These are phyloP conservation scores for Bombus huntii DNA, from an alignment of 1,140 invertebrate species.

Conservation along the genomic window DNA sequence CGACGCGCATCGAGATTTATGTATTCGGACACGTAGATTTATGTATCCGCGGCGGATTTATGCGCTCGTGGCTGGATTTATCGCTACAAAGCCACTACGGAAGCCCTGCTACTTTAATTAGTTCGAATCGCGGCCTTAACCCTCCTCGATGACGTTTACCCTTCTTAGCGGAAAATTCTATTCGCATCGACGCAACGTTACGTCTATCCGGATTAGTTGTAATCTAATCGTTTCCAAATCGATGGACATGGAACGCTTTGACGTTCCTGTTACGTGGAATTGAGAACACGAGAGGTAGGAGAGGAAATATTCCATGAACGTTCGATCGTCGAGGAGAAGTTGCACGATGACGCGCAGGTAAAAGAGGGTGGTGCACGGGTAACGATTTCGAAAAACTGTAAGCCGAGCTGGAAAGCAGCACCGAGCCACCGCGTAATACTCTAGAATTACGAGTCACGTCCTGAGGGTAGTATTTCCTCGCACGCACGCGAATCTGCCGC, in stretches of 20 bases:
- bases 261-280: neutral
- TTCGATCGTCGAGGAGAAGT: neutral
- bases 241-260: neutral
- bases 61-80: constrained; percentile 43
- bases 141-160: neutral
- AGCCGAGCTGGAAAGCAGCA: constrained; percentile 46
- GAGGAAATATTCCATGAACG: neutral
- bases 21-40: constrained; percentile 47
- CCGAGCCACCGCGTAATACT: constrained; percentile 70
- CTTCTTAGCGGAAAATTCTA: neutral
- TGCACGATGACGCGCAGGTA: neutral
- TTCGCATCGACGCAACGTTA: neutral
- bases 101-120: constrained; percentile 39
- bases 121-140: constrained; percentile 16
- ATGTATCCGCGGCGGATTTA: constrained; percentile 5
- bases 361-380: neutral
- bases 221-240: neutral
- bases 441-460: constrained; percentile 72
- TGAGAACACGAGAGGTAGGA: neutral
- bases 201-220: neutral
- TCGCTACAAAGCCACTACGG: neutral
- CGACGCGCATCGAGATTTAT: constrained; percentile 36
- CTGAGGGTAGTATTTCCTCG: constrained; percentile 66
- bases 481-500: constrained; percentile 36
- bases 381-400: constrained; percentile 32